Conservation (phyloP, 2,797 vertebrate species). For the Darevskia mixta region DNA sequence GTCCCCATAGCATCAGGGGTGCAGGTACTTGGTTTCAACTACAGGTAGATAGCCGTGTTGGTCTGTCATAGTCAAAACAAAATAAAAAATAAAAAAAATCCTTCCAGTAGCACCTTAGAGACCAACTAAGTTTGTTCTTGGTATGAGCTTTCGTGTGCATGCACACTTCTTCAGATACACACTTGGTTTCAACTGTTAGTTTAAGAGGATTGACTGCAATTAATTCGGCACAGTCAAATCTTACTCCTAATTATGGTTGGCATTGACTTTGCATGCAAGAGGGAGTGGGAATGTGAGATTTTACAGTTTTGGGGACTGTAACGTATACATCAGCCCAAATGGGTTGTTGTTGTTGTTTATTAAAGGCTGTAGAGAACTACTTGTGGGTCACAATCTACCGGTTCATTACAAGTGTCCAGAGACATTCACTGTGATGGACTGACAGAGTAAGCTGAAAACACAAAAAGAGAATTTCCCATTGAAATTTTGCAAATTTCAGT, state of each 20-base stretch:
- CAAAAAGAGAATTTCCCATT: neutral
- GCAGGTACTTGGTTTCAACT: neutral
- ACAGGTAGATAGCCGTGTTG: too few species aligned
- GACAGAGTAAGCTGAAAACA: neutral
- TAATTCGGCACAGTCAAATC: neutral
- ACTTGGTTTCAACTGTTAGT: neutral
- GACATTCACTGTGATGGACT: neutral
- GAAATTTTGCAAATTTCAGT: neutral
- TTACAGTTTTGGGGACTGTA: neutral
- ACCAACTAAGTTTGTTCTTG: too few species aligned
- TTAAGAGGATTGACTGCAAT: neutral
- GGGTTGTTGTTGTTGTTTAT: too few species aligned
- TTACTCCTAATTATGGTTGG: neutral
- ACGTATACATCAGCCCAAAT: neutral
- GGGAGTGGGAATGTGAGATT: neutral
- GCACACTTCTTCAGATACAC: too few species aligned
- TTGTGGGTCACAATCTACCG: neutral
- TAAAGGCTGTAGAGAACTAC: too few species aligned
- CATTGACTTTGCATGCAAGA: neutral
- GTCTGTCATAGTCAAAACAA: too few species aligned
- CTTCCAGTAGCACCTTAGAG: too few species aligned
- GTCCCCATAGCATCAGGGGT: too few species aligned
- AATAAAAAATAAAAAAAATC: too few species aligned
- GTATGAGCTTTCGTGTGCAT: too few species aligned
- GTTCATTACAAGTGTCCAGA: neutral